Base-by-base conservation (phyloP, 1,140 invertebrate genomes). In the silkworm (Bombyx mori) region DNA sequence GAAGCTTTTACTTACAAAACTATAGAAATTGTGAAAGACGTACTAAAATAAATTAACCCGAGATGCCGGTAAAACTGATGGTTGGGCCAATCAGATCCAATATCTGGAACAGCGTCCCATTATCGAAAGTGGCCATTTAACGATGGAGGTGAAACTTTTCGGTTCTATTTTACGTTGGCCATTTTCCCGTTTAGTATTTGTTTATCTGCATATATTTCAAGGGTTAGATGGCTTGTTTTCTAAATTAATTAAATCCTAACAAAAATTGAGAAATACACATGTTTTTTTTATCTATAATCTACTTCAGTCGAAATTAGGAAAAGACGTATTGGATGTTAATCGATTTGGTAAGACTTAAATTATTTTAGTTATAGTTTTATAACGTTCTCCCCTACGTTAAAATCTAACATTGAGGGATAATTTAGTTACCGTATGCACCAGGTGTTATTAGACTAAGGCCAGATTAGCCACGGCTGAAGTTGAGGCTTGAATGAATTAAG, bases 41-140 rank as follows among this genome's bases (percentile, higher is more conserved):
- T 47, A 47, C 9, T 10, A 47, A 47, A 46, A 46, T 46, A 46
- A 46, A 9, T 46, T 46, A 8, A 46, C 45, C n/a, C 8, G 1
- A 46, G 1, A 46, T 46, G 6, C n/a, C n/a, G n/a, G n/a, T 46
- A 66, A 56, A 52, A 60, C 18, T 44, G 46, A 62, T 67, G 54
- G 52, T 42, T 59, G 53, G 45, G 45, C 50, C 51, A 59, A 61
- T 67, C 65, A 58, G 47, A 64, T 64, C 56, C 58, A 62, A 62
- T 64, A 61, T 62, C 62, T 53, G 45, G 60, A 62, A 68, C 60
- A 57, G 55, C 10, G 51, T 68, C 59, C 62, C 61, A 65, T 35
- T 35, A 35, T 62, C 55, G 59, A 10, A 62, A 68, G 57, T 64
- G 60, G 22, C 52, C 56, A 49, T 60, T 68, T 60, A 68, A 65